phyloP scores from a whole-genome alignment of 1,140 invertebrate genomes.

The Heliconius eleuchia region DNA sequence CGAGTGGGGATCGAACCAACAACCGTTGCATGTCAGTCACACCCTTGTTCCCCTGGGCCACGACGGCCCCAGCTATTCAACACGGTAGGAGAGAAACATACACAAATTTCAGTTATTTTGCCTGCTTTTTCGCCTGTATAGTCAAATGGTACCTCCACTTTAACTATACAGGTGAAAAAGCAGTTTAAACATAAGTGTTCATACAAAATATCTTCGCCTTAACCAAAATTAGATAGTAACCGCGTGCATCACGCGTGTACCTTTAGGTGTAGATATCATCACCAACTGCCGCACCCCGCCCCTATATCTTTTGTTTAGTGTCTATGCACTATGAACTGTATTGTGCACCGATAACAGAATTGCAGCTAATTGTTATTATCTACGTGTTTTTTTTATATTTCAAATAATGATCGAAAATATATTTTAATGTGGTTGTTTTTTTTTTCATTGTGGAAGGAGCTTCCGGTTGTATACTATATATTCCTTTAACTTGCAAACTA shows the following conservation, averaged over 20 bases:
- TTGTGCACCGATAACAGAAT: slow-evolving; percentile 47
- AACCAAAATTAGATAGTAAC: slow-evolving; percentile 38
- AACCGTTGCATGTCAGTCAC: no score
- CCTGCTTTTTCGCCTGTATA: no score
- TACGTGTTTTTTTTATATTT: slow-evolving; percentile 16
- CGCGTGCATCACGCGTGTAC: slow-evolving; percentile 43
- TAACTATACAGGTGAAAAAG: no score
- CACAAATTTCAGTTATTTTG: no score
- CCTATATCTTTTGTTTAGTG: not conserved
- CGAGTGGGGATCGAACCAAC: no score
- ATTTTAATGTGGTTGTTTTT: not conserved
- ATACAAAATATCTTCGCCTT: slow-evolving; percentile 22
- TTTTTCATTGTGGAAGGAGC: not conserved
- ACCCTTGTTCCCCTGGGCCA: no score
- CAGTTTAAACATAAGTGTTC: no score
- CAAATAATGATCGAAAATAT: not conserved
- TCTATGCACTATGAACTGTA: not conserved
- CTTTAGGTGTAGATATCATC: slow-evolving; percentile 47
- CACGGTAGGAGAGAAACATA: no score
- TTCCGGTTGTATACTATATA: not conserved
- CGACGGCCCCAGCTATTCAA: no score
- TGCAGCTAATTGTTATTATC: slow-evolving; percentile 47
- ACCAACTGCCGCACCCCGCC: slow-evolving; percentile 48
- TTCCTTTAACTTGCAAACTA: no score
- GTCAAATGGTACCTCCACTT: no score